Evolutionary conservation across 2,113 vertebrate genomes (phyloP).

Genomic region (Eurypyga helias): DNA sequence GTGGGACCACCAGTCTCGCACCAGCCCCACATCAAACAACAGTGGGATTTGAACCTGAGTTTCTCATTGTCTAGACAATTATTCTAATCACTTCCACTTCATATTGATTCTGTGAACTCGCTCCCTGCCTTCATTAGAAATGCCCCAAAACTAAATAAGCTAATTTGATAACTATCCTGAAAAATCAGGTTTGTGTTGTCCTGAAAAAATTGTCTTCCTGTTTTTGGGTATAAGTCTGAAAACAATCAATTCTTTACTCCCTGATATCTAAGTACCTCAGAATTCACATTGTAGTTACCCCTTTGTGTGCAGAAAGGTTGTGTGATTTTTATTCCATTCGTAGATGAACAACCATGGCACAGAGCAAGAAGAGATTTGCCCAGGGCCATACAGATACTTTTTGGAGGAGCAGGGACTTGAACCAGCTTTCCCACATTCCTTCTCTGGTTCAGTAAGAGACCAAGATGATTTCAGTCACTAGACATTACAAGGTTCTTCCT

Average conservation of each 20-base stretch:
- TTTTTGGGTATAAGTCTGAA: not conserved
- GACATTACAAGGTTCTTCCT: not conserved
- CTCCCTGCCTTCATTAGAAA: not conserved
- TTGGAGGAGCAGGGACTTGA: not conserved
- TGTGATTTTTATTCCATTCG: rapidly evolving
- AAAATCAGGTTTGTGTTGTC: not conserved
- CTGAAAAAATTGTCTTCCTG: not conserved
- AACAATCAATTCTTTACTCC: not conserved
- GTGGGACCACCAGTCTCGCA: not conserved
- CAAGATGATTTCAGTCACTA: not conserved
- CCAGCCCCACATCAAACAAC: not conserved
- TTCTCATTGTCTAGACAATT: not conserved
- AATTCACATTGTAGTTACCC: not conserved
- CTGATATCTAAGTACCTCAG: not conserved
- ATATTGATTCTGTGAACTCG: not conserved
- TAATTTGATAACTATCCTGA: not conserved
- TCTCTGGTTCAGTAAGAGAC: conserved; percentile 28
- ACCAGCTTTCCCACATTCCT: conserved; percentile 41
- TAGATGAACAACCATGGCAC: not conserved
- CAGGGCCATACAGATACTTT: not conserved
- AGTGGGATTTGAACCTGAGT: not conserved
- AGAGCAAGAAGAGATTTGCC: not conserved
- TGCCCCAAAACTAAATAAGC: not conserved
- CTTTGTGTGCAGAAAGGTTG: rapidly evolving
- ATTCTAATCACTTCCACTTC: not conserved